A percentile compares a stretch with the other conserved stretches of the same genome.
phyloP scores from a whole-genome alignment of 2,888 invertebrate species.

The Trypoxylon attenuatum region DNA sequence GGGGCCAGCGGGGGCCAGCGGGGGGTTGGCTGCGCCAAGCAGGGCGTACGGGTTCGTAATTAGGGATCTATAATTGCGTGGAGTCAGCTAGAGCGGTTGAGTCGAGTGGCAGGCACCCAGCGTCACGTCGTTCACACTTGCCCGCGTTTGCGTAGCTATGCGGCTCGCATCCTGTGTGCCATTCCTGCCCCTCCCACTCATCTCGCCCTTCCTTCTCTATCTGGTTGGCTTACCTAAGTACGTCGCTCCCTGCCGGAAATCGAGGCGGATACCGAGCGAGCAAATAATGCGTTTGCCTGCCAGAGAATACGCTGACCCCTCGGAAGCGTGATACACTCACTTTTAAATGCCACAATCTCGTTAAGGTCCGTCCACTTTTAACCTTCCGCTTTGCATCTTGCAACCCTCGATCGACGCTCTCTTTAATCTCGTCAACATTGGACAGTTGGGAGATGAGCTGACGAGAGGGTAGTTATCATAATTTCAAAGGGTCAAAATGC shows the following conservation, averaged over 20 bases:
- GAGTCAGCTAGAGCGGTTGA: conserved; percentile 64
- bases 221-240: neutral
- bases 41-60: conserved; percentile 51
- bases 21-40: conserved; percentile 29
- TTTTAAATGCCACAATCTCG: no score
- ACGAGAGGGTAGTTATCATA: no score
- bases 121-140: conserved; percentile 55
- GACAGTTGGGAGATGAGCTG: no score
- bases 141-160: conserved; percentile 31
- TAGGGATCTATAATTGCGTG: conserved; percentile 62
- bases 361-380: no score
- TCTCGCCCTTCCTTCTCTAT: neutral
- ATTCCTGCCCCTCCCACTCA: conserved; percentile 5
- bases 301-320: no score
- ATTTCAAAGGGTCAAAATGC: no score
- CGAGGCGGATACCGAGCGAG: conserved; percentile 17
- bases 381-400: no score
- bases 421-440: no score
- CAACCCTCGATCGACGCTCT: no score
- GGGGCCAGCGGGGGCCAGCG: conserved; percentile 3
- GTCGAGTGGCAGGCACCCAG: conserved; percentile 62
- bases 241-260: conserved; percentile 33
- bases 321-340: no score
- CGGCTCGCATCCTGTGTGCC: neutral
- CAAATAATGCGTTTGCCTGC: conserved; percentile 27